Conservation (phyloP, 1,140 invertebrate species). For the Drosophila busckii region DNA sequence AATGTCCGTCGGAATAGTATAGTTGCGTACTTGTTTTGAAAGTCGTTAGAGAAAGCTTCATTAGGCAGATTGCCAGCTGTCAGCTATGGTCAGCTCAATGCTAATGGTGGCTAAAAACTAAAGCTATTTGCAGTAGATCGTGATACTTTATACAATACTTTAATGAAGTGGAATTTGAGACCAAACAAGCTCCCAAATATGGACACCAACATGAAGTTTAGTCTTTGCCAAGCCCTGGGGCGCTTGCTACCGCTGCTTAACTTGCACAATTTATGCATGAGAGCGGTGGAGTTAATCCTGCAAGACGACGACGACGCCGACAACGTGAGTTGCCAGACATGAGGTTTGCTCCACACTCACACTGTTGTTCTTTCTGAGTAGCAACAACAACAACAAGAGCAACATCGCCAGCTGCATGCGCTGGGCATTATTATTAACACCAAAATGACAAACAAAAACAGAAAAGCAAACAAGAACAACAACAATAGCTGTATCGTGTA, state of each 20-base stretch:
- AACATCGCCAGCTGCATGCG: slow-evolving; percentile 12
- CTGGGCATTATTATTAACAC: slow-evolving; percentile 47
- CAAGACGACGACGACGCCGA: slow-evolving; percentile 51
- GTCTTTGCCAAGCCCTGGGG: neutral
- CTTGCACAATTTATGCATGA: slow-evolving; percentile 69
- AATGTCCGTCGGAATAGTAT: no score
- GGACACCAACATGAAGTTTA: neutral
- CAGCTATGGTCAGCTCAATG: no score
- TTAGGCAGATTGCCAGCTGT: no score
- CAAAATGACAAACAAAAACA: slow-evolving; percentile 40
- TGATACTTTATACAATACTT: no score
- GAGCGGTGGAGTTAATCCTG: slow-evolving; percentile 59
- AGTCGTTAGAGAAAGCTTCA: no score
- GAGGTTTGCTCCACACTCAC: neutral
- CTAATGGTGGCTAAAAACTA: no score
- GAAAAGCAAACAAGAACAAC: neutral
- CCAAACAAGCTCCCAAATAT: neutral
- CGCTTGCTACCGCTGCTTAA: slow-evolving; percentile 31
- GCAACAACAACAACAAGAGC: slow-evolving; percentile 29
- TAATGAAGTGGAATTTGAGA: no score
- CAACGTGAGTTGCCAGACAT: slow-evolving; percentile 51
- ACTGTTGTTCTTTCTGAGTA: slow-evolving; percentile 38
- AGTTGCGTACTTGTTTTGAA: no score
- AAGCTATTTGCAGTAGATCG: no score
- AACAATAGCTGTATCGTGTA: neutral